Evolutionary conservation across 2,888 invertebrate species (phyloP).

Genomic region (Drosophila kambysellisi): DNA sequence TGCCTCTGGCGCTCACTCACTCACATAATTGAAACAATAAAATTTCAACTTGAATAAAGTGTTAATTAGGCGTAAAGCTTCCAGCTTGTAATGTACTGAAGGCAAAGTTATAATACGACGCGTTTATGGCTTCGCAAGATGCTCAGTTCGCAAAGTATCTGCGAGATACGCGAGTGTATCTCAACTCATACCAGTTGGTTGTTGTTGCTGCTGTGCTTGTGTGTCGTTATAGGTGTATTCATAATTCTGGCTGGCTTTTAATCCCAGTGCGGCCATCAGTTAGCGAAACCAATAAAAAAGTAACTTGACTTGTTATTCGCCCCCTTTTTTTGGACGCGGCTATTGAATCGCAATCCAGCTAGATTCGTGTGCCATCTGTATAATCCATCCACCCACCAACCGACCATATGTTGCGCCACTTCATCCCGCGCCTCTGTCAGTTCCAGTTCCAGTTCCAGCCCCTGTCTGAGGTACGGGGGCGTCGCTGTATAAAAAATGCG

Average conservation of each 20-base stretch:
- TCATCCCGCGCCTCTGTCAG: slow-evolving; percentile 39
- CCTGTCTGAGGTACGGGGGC: slow-evolving; percentile 40
- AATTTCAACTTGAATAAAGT: slow-evolving; percentile 71
- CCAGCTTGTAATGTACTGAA: slow-evolving; percentile 57
- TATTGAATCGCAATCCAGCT: slow-evolving; percentile 69
- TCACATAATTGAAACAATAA: slow-evolving; percentile 76
- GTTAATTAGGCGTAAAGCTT: slow-evolving; percentile 78
- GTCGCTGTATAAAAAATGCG: slow-evolving; percentile 66
- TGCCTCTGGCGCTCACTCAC: slow-evolving; percentile 42
- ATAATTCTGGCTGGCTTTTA: slow-evolving; percentile 34
- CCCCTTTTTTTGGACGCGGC: slow-evolving; percentile 31
- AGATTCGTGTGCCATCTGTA: slow-evolving; percentile 76
- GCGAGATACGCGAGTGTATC: slow-evolving; percentile 38
- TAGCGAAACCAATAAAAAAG: slow-evolving; percentile 71
- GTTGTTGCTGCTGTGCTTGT: not conserved
- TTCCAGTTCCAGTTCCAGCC: slow-evolving; percentile 17
- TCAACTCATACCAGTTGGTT: slow-evolving; percentile 6
- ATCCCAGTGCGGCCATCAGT: slow-evolving; percentile 57
- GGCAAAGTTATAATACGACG: slow-evolving; percentile 64
- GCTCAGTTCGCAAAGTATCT: slow-evolving; percentile 64
- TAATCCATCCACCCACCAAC: slow-evolving; percentile 82
- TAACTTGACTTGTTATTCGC: slow-evolving; percentile 56
- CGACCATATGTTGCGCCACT: slow-evolving; percentile 82
- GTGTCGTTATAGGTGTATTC: slow-evolving; percentile 23
- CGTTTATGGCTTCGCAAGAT: slow-evolving; percentile 73